phyloP scores from a whole-genome alignment of 2,797 vertebrate species.

The Chanos chanos region DNA sequence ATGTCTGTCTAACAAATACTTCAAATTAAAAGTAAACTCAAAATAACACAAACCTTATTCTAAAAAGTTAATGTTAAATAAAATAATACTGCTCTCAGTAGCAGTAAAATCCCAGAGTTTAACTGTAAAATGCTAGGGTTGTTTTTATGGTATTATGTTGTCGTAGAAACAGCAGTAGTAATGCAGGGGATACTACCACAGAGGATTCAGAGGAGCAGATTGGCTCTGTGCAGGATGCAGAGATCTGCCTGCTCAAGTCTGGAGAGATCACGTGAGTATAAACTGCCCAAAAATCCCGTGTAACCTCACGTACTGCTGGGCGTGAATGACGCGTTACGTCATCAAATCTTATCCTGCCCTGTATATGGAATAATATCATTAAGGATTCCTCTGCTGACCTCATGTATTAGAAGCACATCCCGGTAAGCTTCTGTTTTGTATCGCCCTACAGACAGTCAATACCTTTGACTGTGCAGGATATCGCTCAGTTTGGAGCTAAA shows the following conservation, averaged over 20 bases:
- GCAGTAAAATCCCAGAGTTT: not conserved
- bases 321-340: no score
- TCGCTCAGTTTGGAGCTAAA: constrained; percentile 77
- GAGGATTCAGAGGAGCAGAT: constrained; percentile 77
- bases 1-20: no score
- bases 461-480: constrained; percentile 77
- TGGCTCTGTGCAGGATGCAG: constrained; percentile 82
- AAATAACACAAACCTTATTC: no score
- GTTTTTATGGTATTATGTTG: not conserved
- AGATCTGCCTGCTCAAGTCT: constrained; percentile 87
- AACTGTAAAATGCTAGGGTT: not conserved
- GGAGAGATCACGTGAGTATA: constrained; percentile 88
- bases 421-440: not conserved
- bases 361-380: not conserved
- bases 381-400: not conserved
- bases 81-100: no score
- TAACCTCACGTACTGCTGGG: no score
- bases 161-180: constrained; percentile 57
- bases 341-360: not conserved
- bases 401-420: not conserved
- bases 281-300: not conserved
- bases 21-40: no score
- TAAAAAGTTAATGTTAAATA: no score
- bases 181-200: constrained; percentile 66
- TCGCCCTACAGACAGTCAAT: constrained; percentile 69